These are phyloP conservation scores for Drosophila infuscata DNA, from an alignment of 2,888 invertebrate species.

Conservation along the genomic window DNA sequence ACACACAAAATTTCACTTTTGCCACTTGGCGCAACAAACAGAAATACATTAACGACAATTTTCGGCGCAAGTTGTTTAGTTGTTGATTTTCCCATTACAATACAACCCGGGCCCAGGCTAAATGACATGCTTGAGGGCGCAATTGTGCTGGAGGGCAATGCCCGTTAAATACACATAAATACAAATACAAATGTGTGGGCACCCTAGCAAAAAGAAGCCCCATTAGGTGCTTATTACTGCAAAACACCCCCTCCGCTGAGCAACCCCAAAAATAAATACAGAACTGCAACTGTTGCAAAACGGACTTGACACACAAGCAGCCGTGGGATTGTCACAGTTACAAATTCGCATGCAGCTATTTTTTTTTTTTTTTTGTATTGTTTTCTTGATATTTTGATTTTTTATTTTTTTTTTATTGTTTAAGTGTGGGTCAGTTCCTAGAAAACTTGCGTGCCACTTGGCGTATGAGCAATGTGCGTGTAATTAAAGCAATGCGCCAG, in stretches of 20 bases:
- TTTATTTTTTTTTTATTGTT: neutral
- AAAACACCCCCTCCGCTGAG: slow-evolving; percentile 1
- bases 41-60: slow-evolving; percentile 71
- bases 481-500: slow-evolving; percentile 52
- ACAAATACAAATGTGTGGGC: slow-evolving; percentile 10
- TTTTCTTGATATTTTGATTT: neutral
- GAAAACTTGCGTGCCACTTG: slow-evolving; percentile 32
- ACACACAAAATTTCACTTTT: slow-evolving; percentile 68
- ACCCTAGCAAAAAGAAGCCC: slow-evolving; percentile 65
- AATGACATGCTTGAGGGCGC: slow-evolving; percentile 77
- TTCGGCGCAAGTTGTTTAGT: slow-evolving; percentile 47
- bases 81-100: slow-evolving; percentile 13
- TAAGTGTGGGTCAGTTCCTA: slow-evolving; percentile 39
- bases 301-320: slow-evolving; percentile 63
- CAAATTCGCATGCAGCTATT: slow-evolving; percentile 43
- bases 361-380: neutral
- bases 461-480: slow-evolving; percentile 55
- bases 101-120: slow-evolving; percentile 15
- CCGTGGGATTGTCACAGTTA: slow-evolving; percentile 63
- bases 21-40: slow-evolving; percentile 40
- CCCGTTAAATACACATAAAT: slow-evolving; percentile 27
- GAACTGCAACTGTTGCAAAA: slow-evolving; percentile 54
- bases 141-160: slow-evolving; percentile 75
- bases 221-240: slow-evolving; percentile 70
- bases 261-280: slow-evolving; percentile 12